Evolutionary conservation across 2,113 vertebrate species (phyloP), one percentile per base, ranked within the genome.

Genomic region (Zeus faber): DNA sequence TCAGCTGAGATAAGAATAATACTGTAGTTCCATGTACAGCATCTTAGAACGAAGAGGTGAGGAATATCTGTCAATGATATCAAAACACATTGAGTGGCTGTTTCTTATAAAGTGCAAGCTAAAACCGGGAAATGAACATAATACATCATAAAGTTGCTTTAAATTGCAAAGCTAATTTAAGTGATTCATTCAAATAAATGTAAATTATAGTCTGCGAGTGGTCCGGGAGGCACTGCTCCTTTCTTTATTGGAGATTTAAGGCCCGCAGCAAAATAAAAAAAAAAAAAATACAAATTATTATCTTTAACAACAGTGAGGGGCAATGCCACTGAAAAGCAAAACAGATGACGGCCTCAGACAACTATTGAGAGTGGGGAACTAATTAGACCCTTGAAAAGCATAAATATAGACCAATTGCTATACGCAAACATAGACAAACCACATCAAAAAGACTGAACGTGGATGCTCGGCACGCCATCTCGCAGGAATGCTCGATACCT

Each of bases 281-380:
- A n/a, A 43, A 43, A n/a, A 43, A 21, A 44, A 44, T 45, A 45
- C 35, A 55, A 63, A 73, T 83, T 74, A 80, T 27, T 23, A 39
- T 44, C 55, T 61, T 18, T 49, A n/a, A 52, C 33, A 47, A 55
- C 31, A 33, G 49, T 47, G 41, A 33, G 40, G 49, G 46, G 49
- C 47, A 68, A 24, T 49, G n/a, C 17, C 33, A n/a, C 31, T 26
- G 49, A 65, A 66, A 54, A 45, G 5, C 44, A 64, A 66, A 74
- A 76, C 62, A 83, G 49, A 76, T 77, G 72, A 69, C 23, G 47
- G 52, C 61, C 46, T 59, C 39, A 63, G 62, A 72, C 55, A 70
- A 52, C 54, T 49, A 59, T 58, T 68, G 45, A 53, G 29, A 47
- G 59, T 16, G 1, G 29, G 37, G 50, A 24, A 55, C 49, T 84